Evolutionary conservation across 2,113 vertebrate species (phyloP).

Genomic region (Edolisoma coerulescens): DNA sequence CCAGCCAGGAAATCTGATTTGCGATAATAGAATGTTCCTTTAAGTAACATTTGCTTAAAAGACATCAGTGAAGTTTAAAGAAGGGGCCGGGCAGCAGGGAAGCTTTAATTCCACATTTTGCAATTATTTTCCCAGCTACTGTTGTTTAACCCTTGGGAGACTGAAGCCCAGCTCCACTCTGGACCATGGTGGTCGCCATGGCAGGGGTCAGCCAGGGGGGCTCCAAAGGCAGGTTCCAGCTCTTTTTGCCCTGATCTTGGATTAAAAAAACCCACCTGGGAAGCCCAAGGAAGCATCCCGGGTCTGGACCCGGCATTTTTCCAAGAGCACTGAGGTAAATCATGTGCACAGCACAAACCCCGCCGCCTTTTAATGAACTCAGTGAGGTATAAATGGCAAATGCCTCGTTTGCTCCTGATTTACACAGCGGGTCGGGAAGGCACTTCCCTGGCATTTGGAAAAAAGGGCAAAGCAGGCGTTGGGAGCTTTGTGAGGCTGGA

Average conservation of each 20-base stretch:
- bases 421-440: background rate
- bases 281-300: background rate
- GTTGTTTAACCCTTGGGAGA: conserved; percentile 67
- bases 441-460: background rate
- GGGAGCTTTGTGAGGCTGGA: background rate
- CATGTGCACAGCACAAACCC: background rate
- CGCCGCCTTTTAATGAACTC: background rate
- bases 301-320: background rate
- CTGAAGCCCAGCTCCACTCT: conserved; percentile 28
- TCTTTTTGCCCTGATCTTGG: background rate
- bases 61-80: conserved; percentile 65
- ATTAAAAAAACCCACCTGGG: background rate
- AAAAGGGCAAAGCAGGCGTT: background rate
- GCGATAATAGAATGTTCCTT: conserved; percentile 66
- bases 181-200: rapidly evolving
- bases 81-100: conserved; percentile 42
- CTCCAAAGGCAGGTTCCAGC: background rate
- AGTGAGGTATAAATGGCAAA: background rate
- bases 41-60: conserved; percentile 65
- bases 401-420: conserved; percentile 1
- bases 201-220: background rate
- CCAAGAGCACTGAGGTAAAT: background rate
- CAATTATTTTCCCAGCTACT: conserved; percentile 65
- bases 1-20: conserved; percentile 71
- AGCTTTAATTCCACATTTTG: conserved; percentile 59